These are phyloP conservation scores for Cephus runcator DNA, from an alignment of 2,888 invertebrate species.

Conservation along the genomic window DNA sequence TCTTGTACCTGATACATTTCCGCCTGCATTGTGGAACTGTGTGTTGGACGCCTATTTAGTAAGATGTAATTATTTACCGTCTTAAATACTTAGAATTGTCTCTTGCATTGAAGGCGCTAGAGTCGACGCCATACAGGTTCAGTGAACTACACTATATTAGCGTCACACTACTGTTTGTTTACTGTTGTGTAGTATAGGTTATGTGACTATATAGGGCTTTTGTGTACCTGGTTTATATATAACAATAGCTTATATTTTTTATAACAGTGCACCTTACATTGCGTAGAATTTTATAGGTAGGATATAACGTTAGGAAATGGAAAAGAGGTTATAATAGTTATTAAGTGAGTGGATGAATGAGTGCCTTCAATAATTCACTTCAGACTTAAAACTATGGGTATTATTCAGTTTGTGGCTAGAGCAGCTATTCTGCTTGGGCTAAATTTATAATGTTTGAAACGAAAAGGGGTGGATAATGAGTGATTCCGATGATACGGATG, in stretches of 20 bases:
- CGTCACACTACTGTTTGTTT: background rate
- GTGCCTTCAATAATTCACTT: background rate
- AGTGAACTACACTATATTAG: background rate
- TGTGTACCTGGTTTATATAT: background rate
- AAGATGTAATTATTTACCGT: background rate
- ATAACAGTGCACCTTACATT: background rate
- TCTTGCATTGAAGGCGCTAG: background rate
- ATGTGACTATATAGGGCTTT: background rate
- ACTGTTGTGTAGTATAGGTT: background rate
- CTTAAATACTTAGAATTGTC: background rate
- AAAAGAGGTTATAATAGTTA: background rate
- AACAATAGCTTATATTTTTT: background rate
- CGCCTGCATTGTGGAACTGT: background rate
- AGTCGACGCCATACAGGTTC: background rate
- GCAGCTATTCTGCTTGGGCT: background rate
- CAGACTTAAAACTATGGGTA: background rate
- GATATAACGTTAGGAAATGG: background rate
- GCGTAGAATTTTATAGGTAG: background rate
- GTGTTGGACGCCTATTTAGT: background rate
- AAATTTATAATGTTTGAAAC: constrained; percentile 10
- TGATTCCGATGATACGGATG: constrained; percentile 85
- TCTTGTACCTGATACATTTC: background rate
- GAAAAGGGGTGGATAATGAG: constrained; percentile 67
- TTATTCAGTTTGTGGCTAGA: background rate
- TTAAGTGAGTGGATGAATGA: background rate